Evolutionary conservation across 2,888 invertebrate species (phyloP).

Genomic region (Stenolophus ochropezus): DNA sequence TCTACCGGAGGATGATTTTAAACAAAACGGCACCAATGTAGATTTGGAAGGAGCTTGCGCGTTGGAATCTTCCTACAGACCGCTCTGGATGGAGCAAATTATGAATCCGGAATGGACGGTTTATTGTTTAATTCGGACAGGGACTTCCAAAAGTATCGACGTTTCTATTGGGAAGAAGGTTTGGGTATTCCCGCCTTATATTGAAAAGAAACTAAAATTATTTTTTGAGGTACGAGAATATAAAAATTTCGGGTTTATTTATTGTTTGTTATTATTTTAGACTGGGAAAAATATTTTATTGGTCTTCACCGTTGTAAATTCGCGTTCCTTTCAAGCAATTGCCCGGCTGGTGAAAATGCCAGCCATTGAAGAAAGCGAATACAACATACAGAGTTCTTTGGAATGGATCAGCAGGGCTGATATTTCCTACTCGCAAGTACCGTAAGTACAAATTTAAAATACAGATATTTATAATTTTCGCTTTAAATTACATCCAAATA

Average conservation of each 20-base stretch:
- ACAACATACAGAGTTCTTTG: slow-evolving; percentile 61
- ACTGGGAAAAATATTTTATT: slow-evolving; percentile 72
- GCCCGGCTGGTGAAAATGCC: slow-evolving; percentile 62
- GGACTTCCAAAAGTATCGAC: slow-evolving; percentile 76
- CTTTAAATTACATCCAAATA: no score
- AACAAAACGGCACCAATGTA: slow-evolving; percentile 41
- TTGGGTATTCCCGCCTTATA: slow-evolving; percentile 78
- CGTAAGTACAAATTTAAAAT: slow-evolving; percentile 60
- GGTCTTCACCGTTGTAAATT: slow-evolving; percentile 76
- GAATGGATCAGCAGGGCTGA: slow-evolving; percentile 64
- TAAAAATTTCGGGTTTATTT: neutral
- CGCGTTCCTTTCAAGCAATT: slow-evolving; percentile 65
- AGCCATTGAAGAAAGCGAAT: slow-evolving; percentile 40
- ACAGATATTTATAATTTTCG: neutral
- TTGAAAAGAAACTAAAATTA: slow-evolving; percentile 78
- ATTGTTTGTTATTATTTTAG: slow-evolving; percentile 66
- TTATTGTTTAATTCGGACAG: slow-evolving; percentile 80
- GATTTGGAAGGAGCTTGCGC: slow-evolving; percentile 35
- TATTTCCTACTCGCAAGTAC: slow-evolving; percentile 60
- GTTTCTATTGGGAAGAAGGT: slow-evolving; percentile 75
- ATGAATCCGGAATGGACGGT: slow-evolving; percentile 62
- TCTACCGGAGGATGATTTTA: neutral
- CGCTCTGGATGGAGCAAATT: slow-evolving; percentile 67
- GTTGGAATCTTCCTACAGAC: slow-evolving; percentile 65
- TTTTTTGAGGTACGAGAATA: slow-evolving; percentile 74